Base-by-base conservation (phyloP, 2,888 invertebrate genomes). In the Marronus borbonicus region DNA sequence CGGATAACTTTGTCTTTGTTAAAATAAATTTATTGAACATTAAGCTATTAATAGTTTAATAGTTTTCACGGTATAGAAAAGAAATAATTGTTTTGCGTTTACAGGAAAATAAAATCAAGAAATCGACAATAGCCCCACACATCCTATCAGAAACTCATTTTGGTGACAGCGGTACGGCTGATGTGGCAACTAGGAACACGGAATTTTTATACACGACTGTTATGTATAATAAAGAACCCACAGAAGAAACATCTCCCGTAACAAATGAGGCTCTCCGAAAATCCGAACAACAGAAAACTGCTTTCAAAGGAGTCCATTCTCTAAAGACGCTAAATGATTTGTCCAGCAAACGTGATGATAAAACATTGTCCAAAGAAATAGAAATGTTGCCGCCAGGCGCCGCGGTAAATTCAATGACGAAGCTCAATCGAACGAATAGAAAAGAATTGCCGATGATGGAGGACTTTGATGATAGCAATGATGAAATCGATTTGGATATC, bases 371-470 rank as follows among this genome's bases (percentile, higher is more conserved):
- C 12, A 88, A 88, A 82, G 88, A 88, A 83, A 83, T 88, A 12
- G 87, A 87, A 83, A 83, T 87, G 82, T 85, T 86, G 78, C 86
- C 88, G 0, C 81, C 86, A 31, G 81, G 84, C 28, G 81, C 84
- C 20, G 85, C 86, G 69, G 75, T 78, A 14, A 80, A 78, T 69
- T 82, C 85, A 12, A 84, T 85, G 44, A 78, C 85, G 20, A 86
- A 86, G 82, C 81, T 88, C 66, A 88, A 88, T 79, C 81, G 89
- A 78, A 89, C 88, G 1, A 86, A 86, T 80, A 83, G 89, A 76
- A 89, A 89, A 81, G 86, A 88, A 80, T 79, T 88, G 17, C 88
- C 88, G 7, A 81, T 83, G 79, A 81, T 82, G 20, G 79, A 81
- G n/a, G 79, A 77, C 52, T 69, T 78, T 20, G 76, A 79, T 31